These are phyloP conservation scores for Chesias legatella DNA, from an alignment of 2,888 invertebrate species.

Conservation along the genomic window DNA sequence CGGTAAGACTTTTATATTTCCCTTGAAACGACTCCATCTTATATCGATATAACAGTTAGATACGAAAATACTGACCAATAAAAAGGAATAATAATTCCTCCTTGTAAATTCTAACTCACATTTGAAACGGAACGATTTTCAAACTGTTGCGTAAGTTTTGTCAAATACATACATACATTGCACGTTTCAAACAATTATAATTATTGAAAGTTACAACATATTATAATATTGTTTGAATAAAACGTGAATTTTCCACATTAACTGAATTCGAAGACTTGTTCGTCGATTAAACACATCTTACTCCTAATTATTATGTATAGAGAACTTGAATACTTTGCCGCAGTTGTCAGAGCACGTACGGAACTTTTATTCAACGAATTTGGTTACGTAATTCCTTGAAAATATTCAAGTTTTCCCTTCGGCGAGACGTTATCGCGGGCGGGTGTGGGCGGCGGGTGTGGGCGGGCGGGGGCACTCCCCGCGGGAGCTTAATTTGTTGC, in stretches of 20 bases:
- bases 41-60: slow-evolving; percentile 43
- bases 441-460: slow-evolving; percentile 65
- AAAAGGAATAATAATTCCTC: slow-evolving; percentile 33
- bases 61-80: slow-evolving; percentile 41
- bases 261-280: slow-evolving; percentile 47
- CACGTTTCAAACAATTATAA: slow-evolving; percentile 7
- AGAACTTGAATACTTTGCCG: slow-evolving; percentile 60
- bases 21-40: slow-evolving; percentile 54
- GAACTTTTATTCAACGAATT: slow-evolving; percentile 70
- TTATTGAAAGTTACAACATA: slow-evolving; percentile 20
- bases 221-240: slow-evolving; percentile 34
- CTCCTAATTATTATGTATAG: slow-evolving; percentile 61
- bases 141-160: too few relatives aligned
- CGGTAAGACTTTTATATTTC: slow-evolving; percentile 71
- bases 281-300: slow-evolving; percentile 54
- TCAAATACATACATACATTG: neutral
- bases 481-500: slow-evolving; percentile 80
- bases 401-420: slow-evolving; percentile 76
- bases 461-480: slow-evolving; percentile 61
- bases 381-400: slow-evolving; percentile 70
- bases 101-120: slow-evolving; percentile 10
- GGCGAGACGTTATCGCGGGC: slow-evolving; percentile 71
- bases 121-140: neutral
- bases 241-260: slow-evolving; percentile 39
- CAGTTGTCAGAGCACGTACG: slow-evolving; percentile 64